Base-by-base conservation (phyloP, 1,140 invertebrate species). In the Sesamia nonagrioides region DNA sequence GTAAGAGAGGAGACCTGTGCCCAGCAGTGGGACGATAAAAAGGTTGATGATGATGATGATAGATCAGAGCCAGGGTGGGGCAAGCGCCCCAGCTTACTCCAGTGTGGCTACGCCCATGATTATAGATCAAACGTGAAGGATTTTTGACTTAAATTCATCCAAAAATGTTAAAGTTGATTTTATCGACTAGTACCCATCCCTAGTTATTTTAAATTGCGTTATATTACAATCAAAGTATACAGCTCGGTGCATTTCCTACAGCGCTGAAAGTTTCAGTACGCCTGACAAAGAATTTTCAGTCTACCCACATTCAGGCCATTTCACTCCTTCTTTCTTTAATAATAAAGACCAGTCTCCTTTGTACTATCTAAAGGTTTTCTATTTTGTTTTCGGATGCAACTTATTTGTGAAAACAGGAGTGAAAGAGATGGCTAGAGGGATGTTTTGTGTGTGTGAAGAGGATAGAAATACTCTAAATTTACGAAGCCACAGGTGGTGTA, bases 361-460 rank as follows among this genome's bases (percentile, higher is more conserved):
- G 80, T 71, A 66, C n/a, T 56, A 56, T 72, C 77, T 54, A 74
- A 79, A 72, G 85, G 89, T 92, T 93, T 92, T 93, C 89, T 94
- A 89, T 93, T 91, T 93, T 94, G 93, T 93, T 93, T 94, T 93
- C 89, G 92, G 91, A 91, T 93, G 89, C 89, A 93, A 93, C 89
- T 94, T 93, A 93, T 94, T 93, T 93, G 93, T 92, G 93, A 93
- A 93, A 94, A 94, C 92, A 92, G 78, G 91, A 84, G 69, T 37
- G 84, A 93, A 66, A 18, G 89, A 85, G 90, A 91, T 42, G 61
- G 84, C 13, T 78, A 73, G 83, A 86, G 74, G 56, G 42, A 37
- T 79, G 63, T 77, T 56, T 42, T 63, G 48, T 81, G 73, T 33
- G 89, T 77, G 78, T 6, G 80, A 94, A 56, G 71, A 84, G 78